Conservation (phyloP, 2,797 vertebrate genomes). For the Mus minutoides region DNA sequence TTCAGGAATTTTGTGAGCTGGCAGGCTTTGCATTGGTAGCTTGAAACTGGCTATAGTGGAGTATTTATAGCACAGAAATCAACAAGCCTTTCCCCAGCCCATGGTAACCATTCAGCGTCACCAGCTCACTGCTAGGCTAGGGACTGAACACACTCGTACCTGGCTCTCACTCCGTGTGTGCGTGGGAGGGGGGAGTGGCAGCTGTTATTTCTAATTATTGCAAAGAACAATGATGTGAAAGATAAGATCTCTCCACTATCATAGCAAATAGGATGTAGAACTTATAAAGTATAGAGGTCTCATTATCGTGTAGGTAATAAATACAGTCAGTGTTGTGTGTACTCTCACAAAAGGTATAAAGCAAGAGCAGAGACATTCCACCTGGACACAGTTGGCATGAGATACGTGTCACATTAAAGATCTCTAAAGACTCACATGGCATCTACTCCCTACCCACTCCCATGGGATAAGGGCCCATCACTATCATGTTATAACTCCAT, state of each 20-base stretch:
- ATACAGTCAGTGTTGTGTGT: neutral
- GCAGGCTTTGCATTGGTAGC: neutral
- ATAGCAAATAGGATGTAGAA: neutral
- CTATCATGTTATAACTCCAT: neutral
- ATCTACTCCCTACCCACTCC: neutral
- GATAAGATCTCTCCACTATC: neutral
- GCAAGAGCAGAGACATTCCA: neutral
- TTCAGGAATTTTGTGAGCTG: constrained; percentile 56
- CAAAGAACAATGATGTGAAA: neutral
- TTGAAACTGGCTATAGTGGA: neutral
- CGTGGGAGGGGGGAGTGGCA: neutral
- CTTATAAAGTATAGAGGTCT: neutral
- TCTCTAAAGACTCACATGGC: neutral
- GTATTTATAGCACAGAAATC: constrained; percentile 36
- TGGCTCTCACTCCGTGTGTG: neutral
- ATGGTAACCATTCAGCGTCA: neutral
- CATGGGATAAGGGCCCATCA: neutral
- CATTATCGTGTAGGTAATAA: neutral
- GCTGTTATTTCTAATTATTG: neutral
- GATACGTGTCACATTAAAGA: constrained; percentile 6
- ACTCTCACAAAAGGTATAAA: constrained; percentile 29
- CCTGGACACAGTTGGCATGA: neutral
- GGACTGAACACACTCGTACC: neutral
- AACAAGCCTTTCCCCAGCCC: neutral
- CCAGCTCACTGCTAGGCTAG: neutral